Conservation (phyloP, 2,113 vertebrate species). For the human (Homo sapiens) region DNA sequence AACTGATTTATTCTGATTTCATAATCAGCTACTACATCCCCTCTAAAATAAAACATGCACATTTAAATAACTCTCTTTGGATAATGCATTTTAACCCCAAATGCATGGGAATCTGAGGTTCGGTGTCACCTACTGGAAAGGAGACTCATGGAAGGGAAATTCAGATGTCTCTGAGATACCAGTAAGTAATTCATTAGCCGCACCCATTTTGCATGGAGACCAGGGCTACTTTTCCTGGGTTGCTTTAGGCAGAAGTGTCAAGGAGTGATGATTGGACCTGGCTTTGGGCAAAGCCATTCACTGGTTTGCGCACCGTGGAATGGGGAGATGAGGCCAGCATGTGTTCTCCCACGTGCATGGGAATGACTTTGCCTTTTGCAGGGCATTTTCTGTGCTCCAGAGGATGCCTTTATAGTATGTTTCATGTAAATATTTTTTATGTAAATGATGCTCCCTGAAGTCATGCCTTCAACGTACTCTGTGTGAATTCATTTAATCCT, state of each 20-base stretch:
- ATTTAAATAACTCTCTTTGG: neutral
- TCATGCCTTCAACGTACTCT: accelerated
- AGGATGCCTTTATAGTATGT: accelerated
- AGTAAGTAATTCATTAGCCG: too few relatives aligned
- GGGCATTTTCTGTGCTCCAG: too few relatives aligned
- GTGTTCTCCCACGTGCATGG: neutral
- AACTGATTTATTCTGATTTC: neutral
- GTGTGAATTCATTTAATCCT: neutral
- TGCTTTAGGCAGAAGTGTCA: too few relatives aligned
- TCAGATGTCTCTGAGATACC: neutral
- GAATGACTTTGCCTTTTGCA: neutral
- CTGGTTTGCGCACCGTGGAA: neutral
- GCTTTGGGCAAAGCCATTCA: neutral
- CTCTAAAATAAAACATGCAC: neutral
- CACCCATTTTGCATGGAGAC: accelerated
- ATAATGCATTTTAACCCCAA: neutral
- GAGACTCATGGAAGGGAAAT: neutral
- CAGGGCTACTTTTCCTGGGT: too few relatives aligned
- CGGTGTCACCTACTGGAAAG: neutral
- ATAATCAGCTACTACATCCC: neutral
- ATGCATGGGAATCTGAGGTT: neutral
- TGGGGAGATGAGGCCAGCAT: neutral
- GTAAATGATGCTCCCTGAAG: too few relatives aligned
- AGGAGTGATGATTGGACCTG: neutral
- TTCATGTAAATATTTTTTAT: too few relatives aligned